Base-by-base conservation (phyloP, 2,797 vertebrate genomes). In the Gila robusta region DNA sequence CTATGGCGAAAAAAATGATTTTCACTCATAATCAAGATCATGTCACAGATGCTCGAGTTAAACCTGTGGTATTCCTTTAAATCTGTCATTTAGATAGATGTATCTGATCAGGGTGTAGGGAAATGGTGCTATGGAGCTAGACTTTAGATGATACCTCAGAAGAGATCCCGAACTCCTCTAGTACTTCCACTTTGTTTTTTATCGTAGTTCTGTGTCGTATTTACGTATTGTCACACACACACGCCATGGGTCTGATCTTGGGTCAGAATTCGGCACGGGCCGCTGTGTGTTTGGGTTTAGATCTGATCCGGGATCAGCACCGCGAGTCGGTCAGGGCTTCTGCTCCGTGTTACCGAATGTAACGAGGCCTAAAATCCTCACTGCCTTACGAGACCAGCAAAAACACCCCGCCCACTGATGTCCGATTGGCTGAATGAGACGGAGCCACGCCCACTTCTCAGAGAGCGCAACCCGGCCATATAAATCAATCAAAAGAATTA, bases 381-480 rank as follows among this genome's bases (percentile, higher is more conserved):
- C 92, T 93, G 93, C 94, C 94, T 94, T 93, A 92, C 86, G 81
- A 82, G 59, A 89, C 86, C 90, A 90, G 90, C 90, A 88, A 59
- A 89, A 89, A 83, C 86, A 90, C 82, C 47, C 59, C 66, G 56
- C 76, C 64, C 71, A 69, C 54, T 79, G 56, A 56, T 89, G 80
- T 74, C 82, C n/a, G 47, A 84, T 84, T 84, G 74, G 49, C 47
- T 64, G 52, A 74, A 23, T 79, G 32, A 83, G 54, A 64, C 62
- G n/a, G 35, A 35, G 70, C 37, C n/a, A 87, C 56, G 11, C 56
- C 82, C 56, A 79, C 77, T 47, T 37, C 23, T 52, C 59, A n/a
- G 19, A n/a, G 19, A 76, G 28, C 39, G 37, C 85, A 19, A 59
- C 59, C 66, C 5, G 28, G 35, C 28, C 37, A 23, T 47, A 35